Evolutionary conservation across 1,140 invertebrate genomes (phyloP), one percentile per base, ranked within the genome.

Genomic region (Temnothorax curvispinosus): DNA sequence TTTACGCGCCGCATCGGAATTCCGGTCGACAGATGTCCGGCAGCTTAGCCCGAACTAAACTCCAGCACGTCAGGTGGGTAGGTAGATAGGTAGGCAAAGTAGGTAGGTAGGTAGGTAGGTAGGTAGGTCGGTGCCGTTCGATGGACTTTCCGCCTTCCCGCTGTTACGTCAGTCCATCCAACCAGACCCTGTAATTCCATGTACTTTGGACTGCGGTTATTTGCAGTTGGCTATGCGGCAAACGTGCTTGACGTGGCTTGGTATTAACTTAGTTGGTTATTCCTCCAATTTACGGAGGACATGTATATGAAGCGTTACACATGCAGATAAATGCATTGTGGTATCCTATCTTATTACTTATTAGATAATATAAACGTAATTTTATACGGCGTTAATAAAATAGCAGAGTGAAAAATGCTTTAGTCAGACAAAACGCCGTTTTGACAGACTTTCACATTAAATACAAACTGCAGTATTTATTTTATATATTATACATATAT

Each of bases 61-160:
- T 87, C 27, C 41, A 41, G n/a, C 18, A 75, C 54, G 69, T 84
- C 56, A 60, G 69, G 27, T 47, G 56, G 52, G n/a, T 69, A 72
- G 13, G 15, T 52, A 54, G 56, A 38, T 58, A 60, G 38, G 32
- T 74, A 35, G 15, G 27, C 35, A n/a, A 69, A 41, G 41, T 69
- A 47, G 75, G 44, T 69, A 21, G 21, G 21, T 21, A 21, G 21
- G 21, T 21, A 21, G 21, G 21, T 21, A 52, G 71, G 15, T 69
- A 69, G 65, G 65, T 69, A 2, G 65, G 21, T 21, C 65, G 56
- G 44, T 41, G 41, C 52, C 41, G 80, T 84, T 84, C 80, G 80
- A 84, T 62, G 44, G 80, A 84, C 80, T 84, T 84, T 84, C 80
- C 80, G 80, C 80, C 80, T 84, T 84, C 69, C 69, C 41, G 80